Evolutionary conservation across 2,888 invertebrate genomes (phyloP), one percentile per base, ranked within the genome.

Genomic region (Phaonia tiefii): DNA sequence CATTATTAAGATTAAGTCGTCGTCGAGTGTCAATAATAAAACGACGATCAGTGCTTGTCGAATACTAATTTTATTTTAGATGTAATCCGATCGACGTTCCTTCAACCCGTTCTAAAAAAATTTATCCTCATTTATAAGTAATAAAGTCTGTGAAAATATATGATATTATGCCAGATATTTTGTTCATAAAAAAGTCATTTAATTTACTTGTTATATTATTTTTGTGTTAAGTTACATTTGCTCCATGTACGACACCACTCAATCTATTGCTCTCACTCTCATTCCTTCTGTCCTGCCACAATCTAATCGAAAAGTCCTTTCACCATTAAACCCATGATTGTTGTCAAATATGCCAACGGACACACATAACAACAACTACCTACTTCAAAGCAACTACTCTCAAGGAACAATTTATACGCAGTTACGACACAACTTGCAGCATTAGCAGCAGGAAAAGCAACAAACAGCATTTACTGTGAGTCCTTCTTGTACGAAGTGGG

Each of bases 181-280:
- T 54, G 22, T 65, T 65, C 65, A 54, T 73, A 73, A 65, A 72
- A 73, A 66, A 54, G 65, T 54, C 39, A 56, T 66, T 54, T 66
- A 66, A 66, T 74, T 54, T 66, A 66, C 56, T 74, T 74, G 63
- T 63, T 73, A 65, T 39, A 17, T 63, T 31, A 49, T 8, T 8
- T n/a, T 11, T 63, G 17, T 37, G 2, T 51, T 63, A 63, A 1
- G 49, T 15, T 15, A 25, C 0, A 1, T 42, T 2, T 51, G 51
- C 11, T 8, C 7, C 51, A 20, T n/a, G n/a, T n/a, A 46, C 37
- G 4, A 5, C 44, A 11, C 20, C 51, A 51, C 22, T n/a, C 1
- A 44, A n/a, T 44, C n/a, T 8, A 3, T 31, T 3, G 31, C 31
- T 5, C 31, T 31, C 8, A n/a, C n/a, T 31, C 31, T 31, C 31